Conservation (phyloP, 2,797 vertebrate species). For the Sus cebifrons region DNA sequence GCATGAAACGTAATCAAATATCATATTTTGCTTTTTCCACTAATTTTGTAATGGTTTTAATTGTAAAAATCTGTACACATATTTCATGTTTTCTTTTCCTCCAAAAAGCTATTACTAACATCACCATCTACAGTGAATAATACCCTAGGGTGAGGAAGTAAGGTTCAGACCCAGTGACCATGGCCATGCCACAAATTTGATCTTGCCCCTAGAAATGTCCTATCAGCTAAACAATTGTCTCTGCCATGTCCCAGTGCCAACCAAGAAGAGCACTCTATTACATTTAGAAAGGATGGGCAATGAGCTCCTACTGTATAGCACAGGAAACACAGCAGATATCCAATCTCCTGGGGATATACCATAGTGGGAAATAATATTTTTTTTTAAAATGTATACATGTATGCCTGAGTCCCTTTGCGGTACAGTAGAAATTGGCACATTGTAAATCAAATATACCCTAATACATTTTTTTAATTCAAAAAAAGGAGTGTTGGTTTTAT, state of each 20-base stretch:
- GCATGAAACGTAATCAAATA: not conserved
- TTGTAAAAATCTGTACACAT: not conserved
- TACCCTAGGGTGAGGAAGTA: not conserved
- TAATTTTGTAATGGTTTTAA: not conserved
- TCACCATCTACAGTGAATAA: not conserved
- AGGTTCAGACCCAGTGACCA: not conserved
- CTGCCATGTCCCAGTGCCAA: not conserved
- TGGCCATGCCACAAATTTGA: not conserved
- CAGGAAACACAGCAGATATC: no score
- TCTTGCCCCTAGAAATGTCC: not conserved
- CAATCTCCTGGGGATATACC: no score
- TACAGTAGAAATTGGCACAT: no score
- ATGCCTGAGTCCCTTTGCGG: no score
- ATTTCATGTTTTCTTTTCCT: not conserved
- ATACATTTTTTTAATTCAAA: no score
- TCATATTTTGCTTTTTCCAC: not conserved
- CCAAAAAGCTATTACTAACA: not conserved
- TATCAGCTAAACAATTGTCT: not conserved
- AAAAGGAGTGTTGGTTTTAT: not conserved
- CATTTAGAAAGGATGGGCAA: no score
- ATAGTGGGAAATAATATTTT: no score
- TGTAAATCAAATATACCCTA: no score
- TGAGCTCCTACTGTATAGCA: no score
- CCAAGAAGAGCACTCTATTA: not conserved
- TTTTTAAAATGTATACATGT: no score